These are phyloP conservation scores for Ormyrus thymus DNA, from an alignment of 2,888 invertebrate species.

Conservation along the genomic window DNA sequence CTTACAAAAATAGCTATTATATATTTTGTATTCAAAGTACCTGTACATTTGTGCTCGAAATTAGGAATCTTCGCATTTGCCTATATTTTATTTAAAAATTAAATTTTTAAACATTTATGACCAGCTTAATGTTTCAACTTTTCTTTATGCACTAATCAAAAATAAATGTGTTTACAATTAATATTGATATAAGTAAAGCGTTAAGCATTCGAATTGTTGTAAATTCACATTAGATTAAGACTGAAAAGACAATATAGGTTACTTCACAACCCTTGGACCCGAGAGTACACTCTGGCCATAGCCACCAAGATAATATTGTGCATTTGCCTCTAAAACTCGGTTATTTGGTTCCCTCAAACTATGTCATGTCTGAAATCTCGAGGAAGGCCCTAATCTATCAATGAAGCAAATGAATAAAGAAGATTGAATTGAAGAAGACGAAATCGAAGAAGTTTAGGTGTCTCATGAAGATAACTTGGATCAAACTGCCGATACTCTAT, in stretches of 20 bases:
- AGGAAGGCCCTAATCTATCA: background rate
- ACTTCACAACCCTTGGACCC: constrained; percentile 26
- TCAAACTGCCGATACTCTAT: no score
- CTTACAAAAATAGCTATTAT: constrained; percentile 1
- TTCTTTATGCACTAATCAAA: constrained; percentile 71
- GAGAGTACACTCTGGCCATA: constrained; percentile 40
- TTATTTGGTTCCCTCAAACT: constrained; percentile 44
- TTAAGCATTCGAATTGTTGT: background rate
- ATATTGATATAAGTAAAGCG: background rate
- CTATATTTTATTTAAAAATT: background rate
- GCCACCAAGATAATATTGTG: constrained; percentile 4
- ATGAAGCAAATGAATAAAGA: constrained; percentile 26
- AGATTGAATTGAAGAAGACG: constrained; percentile 22
- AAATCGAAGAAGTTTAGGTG: constrained; percentile 19
- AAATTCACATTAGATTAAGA: constrained; percentile 24
- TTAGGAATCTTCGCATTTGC: constrained; percentile 64
- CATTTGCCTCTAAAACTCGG: constrained; percentile 8
- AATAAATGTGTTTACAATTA: constrained; percentile 23
- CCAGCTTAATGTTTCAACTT: constrained; percentile 61
- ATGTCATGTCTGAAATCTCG: background rate
- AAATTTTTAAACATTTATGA: no score
- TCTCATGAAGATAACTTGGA: background rate
- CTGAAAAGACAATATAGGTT: constrained; percentile 11
- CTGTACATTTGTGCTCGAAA: constrained; percentile 70
- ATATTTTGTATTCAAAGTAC: constrained; percentile 18